Evolutionary conservation across 2,113 vertebrate genomes (phyloP).

Genomic region (Brienomyrus brachyistius): DNA sequence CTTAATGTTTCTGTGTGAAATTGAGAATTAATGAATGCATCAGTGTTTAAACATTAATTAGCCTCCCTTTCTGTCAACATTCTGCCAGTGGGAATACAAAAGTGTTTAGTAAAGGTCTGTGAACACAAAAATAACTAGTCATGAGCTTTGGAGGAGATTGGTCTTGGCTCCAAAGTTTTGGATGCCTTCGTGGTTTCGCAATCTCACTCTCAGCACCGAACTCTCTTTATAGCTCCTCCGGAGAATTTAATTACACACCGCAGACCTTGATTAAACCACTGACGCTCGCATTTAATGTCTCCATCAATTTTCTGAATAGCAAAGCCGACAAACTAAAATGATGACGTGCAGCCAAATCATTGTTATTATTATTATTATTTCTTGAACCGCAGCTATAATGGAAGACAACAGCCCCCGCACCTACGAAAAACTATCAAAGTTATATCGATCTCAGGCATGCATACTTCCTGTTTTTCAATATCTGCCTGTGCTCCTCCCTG

Average conservation of each 20-base stretch:
- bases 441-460: not conserved
- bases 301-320: not conserved
- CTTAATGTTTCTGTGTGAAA: not conserved
- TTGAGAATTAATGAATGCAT: not conserved
- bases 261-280: not conserved
- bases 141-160: conserved; percentile 7
- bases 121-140: not conserved
- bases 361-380: not conserved
- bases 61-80: conserved; percentile 9
- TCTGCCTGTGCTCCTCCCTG: not conserved
- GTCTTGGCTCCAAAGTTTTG: conserved; percentile 8
- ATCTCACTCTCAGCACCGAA: not conserved
- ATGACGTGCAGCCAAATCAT: not conserved
- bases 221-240: not conserved
- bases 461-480: not conserved
- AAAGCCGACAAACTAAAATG: not conserved
- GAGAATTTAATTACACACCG: conserved; percentile 15
- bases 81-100: not conserved
- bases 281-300: conserved; percentile 1
- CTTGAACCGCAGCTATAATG: not conserved
- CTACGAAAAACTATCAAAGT: not conserved
- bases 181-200: not conserved
- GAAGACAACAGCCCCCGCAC: not conserved
- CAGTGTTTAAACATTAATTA: conserved; percentile 14
- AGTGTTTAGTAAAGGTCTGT: not conserved